Conservation (phyloP, 2,888 invertebrate genomes). For the Eupithecia inturbata region DNA sequence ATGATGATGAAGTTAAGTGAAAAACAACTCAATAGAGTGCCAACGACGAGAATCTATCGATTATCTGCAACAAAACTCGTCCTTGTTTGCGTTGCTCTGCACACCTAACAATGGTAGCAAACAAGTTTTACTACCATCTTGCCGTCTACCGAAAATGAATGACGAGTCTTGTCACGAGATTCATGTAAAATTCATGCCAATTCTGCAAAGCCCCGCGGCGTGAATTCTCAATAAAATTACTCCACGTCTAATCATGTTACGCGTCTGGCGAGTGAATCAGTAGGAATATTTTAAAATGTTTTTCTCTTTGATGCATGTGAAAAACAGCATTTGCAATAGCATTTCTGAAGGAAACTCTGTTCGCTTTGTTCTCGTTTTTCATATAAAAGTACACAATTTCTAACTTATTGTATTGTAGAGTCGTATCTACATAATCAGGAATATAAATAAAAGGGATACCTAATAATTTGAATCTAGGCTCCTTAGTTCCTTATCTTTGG, state of each 20-base stretch:
- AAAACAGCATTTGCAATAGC: conserved; percentile 2
- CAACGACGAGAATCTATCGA: conserved; percentile 8
- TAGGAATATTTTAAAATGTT: conserved; percentile 38
- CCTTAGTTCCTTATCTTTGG: not conserved
- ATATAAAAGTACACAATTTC: not conserved
- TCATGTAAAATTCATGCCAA: conserved; percentile 81
- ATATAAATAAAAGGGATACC: not conserved
- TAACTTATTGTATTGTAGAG: not conserved
- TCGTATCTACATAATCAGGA: not conserved
- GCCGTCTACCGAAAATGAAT: conserved; percentile 65
- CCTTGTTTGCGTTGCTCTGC: conserved; percentile 29
- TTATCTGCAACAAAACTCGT: conserved; percentile 18
- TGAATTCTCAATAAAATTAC: conserved; percentile 77
- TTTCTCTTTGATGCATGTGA: conserved; percentile 9
- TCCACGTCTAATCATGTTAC: conserved; percentile 74
- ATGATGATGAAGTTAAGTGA: not conserved
- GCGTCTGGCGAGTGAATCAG: conserved; percentile 57
- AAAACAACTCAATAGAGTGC: not conserved
- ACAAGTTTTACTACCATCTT: conserved; percentile 46
- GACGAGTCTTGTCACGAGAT: conserved; percentile 67
- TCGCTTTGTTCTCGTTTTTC: not conserved
- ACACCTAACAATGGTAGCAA: conserved; percentile 36
- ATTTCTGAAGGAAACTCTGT: not conserved
- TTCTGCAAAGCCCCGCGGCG: conserved; percentile 52
- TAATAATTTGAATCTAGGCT: not conserved